Base-by-base conservation (phyloP, 1,140 invertebrate genomes). In the Condylostylus longicornis region DNA sequence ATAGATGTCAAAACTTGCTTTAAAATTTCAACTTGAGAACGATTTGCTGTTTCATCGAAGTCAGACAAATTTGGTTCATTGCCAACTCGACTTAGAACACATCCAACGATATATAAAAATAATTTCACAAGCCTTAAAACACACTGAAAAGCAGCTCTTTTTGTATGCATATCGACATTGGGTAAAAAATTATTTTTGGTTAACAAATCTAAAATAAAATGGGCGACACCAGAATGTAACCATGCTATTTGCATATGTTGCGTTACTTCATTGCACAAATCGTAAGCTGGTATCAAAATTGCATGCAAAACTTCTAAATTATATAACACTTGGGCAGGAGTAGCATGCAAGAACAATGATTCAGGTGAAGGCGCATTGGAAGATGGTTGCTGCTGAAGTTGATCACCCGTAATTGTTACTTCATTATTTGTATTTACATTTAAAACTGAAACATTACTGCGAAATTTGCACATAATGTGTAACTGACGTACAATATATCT, bases 231-330 rank as follows among this genome's bases (percentile, higher is more conserved):
- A 48, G 58, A 61, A 34, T 57, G 54, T 45, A 61, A 45, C 58
- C 94, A 94, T 52, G 83, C 82, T 41, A 78, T 75, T 62, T 94
- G 88, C 63, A 93, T 85, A 53, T 82, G 79, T 50, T 81, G 77
- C 20, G 85, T 77, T 46, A 80, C 77, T 25, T 93, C 85, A 1
- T 81, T 73, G 43, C 79, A 67, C 3, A 82, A 77, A 48, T 89
- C 85, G 18, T 78, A 59, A 8, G 89, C 85, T 12, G 91, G 91
- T 77, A 97, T 90, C 23, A 97, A 64, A 50, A 95, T 68, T 32
- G 85, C 79, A 58, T 96, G 93, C 32, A 90, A 63, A 30, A 93
- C 87, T 74, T 91, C 62, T 42, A 70, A 59, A 42, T 66, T 65
- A 54, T 86, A 86, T 14, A 85, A 65, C 49, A 85, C 80, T 63